Percentiles rank a stretch among this genome's conserved stretches.
Conservation (phyloP, 2,888 invertebrate genomes). For the Phengaris alcon region DNA sequence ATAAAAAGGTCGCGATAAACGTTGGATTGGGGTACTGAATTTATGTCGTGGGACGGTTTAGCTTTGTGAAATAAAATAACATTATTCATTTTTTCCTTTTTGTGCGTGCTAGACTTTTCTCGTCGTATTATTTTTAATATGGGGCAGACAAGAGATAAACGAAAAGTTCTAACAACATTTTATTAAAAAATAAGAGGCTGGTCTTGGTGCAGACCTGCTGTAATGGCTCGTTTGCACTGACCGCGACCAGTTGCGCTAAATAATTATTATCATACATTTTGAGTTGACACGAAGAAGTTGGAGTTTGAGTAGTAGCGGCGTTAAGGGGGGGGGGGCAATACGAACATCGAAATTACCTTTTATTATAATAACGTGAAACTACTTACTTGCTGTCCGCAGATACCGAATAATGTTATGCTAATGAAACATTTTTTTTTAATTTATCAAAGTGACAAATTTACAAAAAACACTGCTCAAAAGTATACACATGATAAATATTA, state of each 20-base stretch:
- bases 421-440: not conserved
- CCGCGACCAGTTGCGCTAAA: too few relatives aligned
- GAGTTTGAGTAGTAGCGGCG: too few relatives aligned
- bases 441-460: not conserved
- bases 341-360: too few relatives aligned
- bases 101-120: conserved; percentile 8
- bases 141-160: conserved; percentile 7
- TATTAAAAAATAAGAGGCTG: not conserved
- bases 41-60: conserved; percentile 23
- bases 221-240: too few relatives aligned
- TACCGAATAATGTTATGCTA: not conserved
- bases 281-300: too few relatives aligned
- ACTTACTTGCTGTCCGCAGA: not conserved
- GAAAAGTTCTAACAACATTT: not conserved
- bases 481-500: not conserved
- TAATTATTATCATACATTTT: too few relatives aligned
- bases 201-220: not conserved
- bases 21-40: conserved; percentile 23
- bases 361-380: not conserved
- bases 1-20: conserved; percentile 26
- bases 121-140: conserved; percentile 17
- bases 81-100: conserved; percentile 25
- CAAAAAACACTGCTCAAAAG: not conserved
- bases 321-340: too few relatives aligned
- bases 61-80: conserved; percentile 26